Base-by-base conservation (phyloP, 2,888 invertebrate species). In the Eristalis arbustorum region DNA sequence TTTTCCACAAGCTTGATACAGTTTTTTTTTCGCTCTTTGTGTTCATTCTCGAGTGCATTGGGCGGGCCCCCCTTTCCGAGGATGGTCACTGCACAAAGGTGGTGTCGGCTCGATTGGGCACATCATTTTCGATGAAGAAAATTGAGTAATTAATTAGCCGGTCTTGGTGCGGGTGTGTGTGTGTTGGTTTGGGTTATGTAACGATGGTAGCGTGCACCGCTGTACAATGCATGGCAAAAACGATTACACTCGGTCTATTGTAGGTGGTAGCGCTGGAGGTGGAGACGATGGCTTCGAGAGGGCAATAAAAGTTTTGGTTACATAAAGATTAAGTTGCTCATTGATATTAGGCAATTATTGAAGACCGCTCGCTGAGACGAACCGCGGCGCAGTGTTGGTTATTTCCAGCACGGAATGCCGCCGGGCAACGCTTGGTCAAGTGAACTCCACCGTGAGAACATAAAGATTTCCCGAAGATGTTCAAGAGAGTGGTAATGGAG, bases 121-220 rank as follows among this genome's bases (percentile, higher is more conserved):
- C 80, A 37, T 80, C 25, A 28, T 61, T 61, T 68, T 69, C 40
- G 40, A 40, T 64, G 59, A 40, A 64, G 69, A 59, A 81, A 85
- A 85, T 85, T 85, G 77, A 85, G 82, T 66, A 85, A 82, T 85
- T 85, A 82, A 82, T 82, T 77, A 81, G 37, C 69, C 13, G 25
- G 59, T 5, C 25, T 25, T 4, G 25, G 14, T 34, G 62, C 68
- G 64, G 37, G 81, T 66, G 18, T 8, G 18, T 8, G 49, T 8
- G n/a, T 6, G 49, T 31, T 2, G 4, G 31, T 31, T 4, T 31
- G 5, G 49, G 42, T 77, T 56, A 77, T 78, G 82, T 59, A 82
- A 85, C 62, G 34, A 64, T 37, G 61, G 59, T 85, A 66, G 76
- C 81, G 72, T 73, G 80, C 72, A 57, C 57, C 63, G 69, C 69